These are phyloP conservation scores for Felis chaus DNA, from an alignment of 2,113 vertebrate genomes.

Conservation along the genomic window DNA sequence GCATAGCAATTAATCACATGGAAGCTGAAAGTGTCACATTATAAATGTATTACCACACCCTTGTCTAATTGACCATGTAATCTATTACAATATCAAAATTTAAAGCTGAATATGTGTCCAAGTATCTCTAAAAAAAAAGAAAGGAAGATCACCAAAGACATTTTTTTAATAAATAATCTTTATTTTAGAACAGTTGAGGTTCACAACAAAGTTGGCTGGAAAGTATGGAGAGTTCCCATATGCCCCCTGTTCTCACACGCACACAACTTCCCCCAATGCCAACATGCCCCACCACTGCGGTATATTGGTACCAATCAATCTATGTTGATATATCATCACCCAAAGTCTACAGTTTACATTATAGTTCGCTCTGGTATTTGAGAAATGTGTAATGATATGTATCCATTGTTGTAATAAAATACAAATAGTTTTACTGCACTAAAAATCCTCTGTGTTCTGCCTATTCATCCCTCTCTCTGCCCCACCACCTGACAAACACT, in stretches of 20 bases:
- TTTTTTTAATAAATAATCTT: not conserved
- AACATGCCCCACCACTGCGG: not conserved
- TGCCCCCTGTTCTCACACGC: not conserved
- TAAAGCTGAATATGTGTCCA: conserved; percentile 51
- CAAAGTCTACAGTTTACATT: not conserved
- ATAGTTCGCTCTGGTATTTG: not conserved
- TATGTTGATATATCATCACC: not conserved
- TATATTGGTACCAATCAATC: not conserved
- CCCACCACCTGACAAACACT: not conserved
- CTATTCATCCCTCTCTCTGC: not conserved
- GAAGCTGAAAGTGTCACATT: conserved; percentile 57
- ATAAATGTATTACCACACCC: conserved; percentile 64
- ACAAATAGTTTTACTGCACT: not conserved
- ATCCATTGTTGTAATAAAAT: not conserved
- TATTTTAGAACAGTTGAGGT: not conserved
- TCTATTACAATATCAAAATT: conserved; percentile 65
- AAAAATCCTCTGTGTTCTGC: not conserved
- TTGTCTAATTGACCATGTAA: conserved; percentile 66
- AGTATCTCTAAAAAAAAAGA: conserved; percentile 16
- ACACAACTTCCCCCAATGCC: not conserved
- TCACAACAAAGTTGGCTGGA: not conserved
- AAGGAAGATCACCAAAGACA: not conserved
- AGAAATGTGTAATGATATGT: not conserved
- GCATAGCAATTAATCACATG: conserved; percentile 57
- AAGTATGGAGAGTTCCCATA: not conserved